Conservation (phyloP, 1,140 invertebrate species). For the Brachionus angularis region DNA sequence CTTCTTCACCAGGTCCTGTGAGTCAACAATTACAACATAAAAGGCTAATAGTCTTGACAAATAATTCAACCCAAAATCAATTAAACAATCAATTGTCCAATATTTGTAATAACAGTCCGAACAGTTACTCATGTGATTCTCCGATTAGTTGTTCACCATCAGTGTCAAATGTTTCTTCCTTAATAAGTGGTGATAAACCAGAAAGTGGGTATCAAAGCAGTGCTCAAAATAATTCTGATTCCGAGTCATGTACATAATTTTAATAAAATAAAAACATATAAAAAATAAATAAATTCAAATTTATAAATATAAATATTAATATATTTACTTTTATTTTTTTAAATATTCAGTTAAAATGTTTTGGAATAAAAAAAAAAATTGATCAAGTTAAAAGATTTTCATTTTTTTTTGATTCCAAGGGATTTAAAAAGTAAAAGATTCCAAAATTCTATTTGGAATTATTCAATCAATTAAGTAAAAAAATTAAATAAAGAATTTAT, state of each 20-base stretch:
- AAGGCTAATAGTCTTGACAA: not conserved
- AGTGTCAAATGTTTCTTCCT: constrained; percentile 14
- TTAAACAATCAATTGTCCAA: no score
- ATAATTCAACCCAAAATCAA: not conserved
- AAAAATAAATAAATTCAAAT: not conserved
- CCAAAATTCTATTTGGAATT: no score
- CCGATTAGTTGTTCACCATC: constrained; percentile 8
- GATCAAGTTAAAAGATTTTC: no score
- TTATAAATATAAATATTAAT: no score
- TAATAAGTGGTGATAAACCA: constrained; percentile 8
- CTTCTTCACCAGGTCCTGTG: constrained; percentile 1
- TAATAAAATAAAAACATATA: not conserved
- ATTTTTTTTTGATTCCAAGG: no score
- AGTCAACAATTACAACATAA: not conserved
- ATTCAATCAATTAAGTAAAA: no score
- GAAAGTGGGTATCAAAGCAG: constrained; percentile 36
- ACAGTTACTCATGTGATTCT: constrained; percentile 6
- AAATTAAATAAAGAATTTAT: no score
- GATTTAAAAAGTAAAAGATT: no score
- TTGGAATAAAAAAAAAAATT: no score
- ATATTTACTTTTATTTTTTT: no score
- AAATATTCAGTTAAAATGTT: no score
- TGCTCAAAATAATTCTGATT: constrained; percentile 38
- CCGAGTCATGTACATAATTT: constrained; percentile 23
- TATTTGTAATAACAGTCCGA: not conserved